A percentile compares a stretch with the other conserved stretches of the same genome.
Conservation (phyloP, 2,797 vertebrate species). For the Balearica regulorum region DNA sequence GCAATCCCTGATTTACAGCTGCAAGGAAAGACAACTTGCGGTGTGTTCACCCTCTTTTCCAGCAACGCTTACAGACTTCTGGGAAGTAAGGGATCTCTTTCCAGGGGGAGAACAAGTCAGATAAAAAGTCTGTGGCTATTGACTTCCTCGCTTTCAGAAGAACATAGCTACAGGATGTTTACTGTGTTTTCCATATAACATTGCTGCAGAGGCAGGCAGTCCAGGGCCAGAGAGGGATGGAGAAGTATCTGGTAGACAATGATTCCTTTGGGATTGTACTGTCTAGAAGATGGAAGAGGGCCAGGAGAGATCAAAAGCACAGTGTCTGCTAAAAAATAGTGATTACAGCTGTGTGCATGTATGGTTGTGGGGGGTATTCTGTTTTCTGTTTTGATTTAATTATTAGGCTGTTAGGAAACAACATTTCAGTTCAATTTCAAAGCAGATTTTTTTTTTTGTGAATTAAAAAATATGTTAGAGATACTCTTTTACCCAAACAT, state of each 20-base stretch:
- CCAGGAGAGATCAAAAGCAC: conserved; percentile 26
- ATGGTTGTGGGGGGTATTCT: background rate
- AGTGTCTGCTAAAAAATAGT: background rate
- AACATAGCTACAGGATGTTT: background rate
- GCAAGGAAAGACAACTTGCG: fast-evolving
- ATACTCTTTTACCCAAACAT: background rate
- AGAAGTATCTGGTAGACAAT: background rate
- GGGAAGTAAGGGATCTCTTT: background rate
- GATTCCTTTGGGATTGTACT: background rate
- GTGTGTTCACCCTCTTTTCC: background rate
- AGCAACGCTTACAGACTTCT: background rate
- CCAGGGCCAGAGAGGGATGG: background rate
- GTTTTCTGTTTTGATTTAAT: conserved; percentile 22
- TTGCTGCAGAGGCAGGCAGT: background rate
- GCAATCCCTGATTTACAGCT: background rate
- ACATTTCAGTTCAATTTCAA: background rate
- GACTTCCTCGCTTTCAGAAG: background rate
- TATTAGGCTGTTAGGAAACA: background rate
- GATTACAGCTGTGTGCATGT: background rate
- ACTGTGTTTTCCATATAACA: background rate
- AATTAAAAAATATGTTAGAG: background rate
- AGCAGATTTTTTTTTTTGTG: background rate
- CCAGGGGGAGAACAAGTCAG: background rate
- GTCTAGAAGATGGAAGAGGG: conserved; percentile 26
- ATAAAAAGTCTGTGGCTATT: background rate